Evolutionary conservation across 1,140 invertebrate genomes (phyloP).

Genomic region (Caenorhabditis remanei): DNA sequence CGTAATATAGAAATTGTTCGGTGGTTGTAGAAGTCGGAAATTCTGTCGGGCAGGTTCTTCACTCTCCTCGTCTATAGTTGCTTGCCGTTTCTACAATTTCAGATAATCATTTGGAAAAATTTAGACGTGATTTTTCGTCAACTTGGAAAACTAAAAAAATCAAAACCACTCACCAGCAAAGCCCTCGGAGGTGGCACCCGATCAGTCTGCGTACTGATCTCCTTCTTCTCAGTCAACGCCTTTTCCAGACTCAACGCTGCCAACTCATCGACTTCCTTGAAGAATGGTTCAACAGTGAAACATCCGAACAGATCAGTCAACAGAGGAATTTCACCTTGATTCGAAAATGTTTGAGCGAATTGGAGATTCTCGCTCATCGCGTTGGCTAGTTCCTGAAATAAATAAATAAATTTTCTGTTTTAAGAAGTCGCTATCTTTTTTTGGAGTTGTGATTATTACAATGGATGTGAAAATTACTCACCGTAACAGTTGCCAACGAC

Average conservation of each 20-base stretch:
- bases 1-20: slow-evolving; percentile 72
- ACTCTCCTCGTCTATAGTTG: slow-evolving; percentile 13
- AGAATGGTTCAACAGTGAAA: slow-evolving; percentile 77
- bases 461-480: too few relatives aligned
- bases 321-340: slow-evolving; percentile 71
- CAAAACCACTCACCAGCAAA: background rate
- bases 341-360: slow-evolving; percentile 76
- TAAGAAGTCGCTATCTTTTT: background rate
- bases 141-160: too few relatives aligned
- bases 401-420: slow-evolving; percentile 18
- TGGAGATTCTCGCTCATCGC: slow-evolving; percentile 75
- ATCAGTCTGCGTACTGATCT: slow-evolving; percentile 42
- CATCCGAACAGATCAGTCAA: slow-evolving; percentile 75
- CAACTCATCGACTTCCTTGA: slow-evolving; percentile 48
- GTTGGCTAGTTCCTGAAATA: slow-evolving; percentile 72
- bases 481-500: slow-evolving; percentile 64
- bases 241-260: slow-evolving; percentile 25
- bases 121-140: slow-evolving; percentile 66
- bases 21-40: slow-evolving; percentile 70
- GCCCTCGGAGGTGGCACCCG: slow-evolving; percentile 14
- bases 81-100: slow-evolving; percentile 55
- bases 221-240: slow-evolving; percentile 52
- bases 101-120: background rate
- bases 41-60: slow-evolving; percentile 27
- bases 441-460: background rate